Evolutionary conservation across 1,140 invertebrate species (phyloP).

Genomic region (Hesperophylax magnus): DNA sequence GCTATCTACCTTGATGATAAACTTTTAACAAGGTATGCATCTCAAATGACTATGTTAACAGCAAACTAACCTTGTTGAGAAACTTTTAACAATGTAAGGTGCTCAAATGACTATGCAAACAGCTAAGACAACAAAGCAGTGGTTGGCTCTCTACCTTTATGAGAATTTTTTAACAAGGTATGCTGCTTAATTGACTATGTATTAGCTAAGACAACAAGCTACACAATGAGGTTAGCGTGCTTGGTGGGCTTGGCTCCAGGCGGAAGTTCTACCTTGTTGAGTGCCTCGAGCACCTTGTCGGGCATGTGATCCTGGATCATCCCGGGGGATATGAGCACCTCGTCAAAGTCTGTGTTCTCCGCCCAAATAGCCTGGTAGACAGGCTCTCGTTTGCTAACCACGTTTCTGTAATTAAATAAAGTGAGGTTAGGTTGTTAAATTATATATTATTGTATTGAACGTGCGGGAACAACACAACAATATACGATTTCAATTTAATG

Average conservation of each 20-base stretch:
- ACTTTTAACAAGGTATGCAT: no score
- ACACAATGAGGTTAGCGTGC: slow-evolving; percentile 39
- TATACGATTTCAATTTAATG: no score
- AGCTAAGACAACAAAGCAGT: background rate
- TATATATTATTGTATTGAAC: background rate
- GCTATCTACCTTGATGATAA: slow-evolving; percentile 82
- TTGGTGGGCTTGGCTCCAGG: background rate
- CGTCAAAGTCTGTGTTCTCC: slow-evolving; percentile 89
- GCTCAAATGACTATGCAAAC: no score
- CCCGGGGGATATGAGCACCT: slow-evolving; percentile 92
- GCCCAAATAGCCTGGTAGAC: slow-evolving; percentile 94
- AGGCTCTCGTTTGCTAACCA: slow-evolving; percentile 80
- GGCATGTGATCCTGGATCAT: slow-evolving; percentile 97
- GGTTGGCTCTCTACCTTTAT: slow-evolving; percentile 79
- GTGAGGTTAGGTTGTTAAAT: background rate
- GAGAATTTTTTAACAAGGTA: slow-evolving; percentile 61
- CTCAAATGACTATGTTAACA: no score
- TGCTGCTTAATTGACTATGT: no score
- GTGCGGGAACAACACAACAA: no score
- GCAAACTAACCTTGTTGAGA: slow-evolving; percentile 81
- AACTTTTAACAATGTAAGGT: no score
- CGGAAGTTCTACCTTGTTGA: slow-evolving; percentile 82
- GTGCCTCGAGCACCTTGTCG: slow-evolving; percentile 87
- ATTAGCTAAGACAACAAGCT: background rate
- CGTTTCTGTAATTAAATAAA: slow-evolving; percentile 72